phyloP scores from a whole-genome alignment of 2,797 vertebrate genomes.

The Nothura maculosa region DNA sequence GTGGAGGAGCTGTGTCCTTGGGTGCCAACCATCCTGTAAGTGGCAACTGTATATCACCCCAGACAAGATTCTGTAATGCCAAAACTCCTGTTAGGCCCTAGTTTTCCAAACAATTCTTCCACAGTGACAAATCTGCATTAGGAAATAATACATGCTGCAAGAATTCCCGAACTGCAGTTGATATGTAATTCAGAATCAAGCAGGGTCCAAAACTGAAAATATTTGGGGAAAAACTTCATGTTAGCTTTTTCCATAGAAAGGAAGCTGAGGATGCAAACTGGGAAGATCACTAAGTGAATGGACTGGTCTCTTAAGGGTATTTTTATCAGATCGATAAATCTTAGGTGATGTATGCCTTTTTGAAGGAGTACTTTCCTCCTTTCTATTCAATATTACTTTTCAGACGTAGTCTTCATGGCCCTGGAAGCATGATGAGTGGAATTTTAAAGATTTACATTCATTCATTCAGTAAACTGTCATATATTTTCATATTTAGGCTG shows the following conservation, averaged over 20 bases:
- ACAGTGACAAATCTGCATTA: background rate
- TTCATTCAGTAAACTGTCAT: background rate
- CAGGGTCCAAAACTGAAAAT: background rate
- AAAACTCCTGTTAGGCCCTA: too few relatives aligned
- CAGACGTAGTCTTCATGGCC: background rate
- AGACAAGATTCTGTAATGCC: too few relatives aligned
- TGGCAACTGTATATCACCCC: too few relatives aligned
- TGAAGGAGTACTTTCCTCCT: background rate
- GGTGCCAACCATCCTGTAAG: too few relatives aligned
- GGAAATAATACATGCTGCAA: background rate
- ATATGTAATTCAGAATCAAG: background rate
- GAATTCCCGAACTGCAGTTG: background rate
- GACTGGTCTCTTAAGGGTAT: background rate
- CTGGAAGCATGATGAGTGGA: background rate
- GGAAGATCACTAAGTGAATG: background rate
- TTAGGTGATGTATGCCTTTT: background rate
- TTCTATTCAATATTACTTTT: background rate
- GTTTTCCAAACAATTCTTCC: too few relatives aligned
- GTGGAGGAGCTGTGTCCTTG: too few relatives aligned
- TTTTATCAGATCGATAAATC: background rate
- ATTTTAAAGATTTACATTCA: background rate
- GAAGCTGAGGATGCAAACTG: background rate
- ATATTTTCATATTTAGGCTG: background rate
- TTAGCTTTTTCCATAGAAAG: background rate
- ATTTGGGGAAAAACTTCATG: background rate